These are phyloP conservation scores for Microtus oregoni DNA, from an alignment of 2,113 vertebrate species.

Conservation along the genomic window DNA sequence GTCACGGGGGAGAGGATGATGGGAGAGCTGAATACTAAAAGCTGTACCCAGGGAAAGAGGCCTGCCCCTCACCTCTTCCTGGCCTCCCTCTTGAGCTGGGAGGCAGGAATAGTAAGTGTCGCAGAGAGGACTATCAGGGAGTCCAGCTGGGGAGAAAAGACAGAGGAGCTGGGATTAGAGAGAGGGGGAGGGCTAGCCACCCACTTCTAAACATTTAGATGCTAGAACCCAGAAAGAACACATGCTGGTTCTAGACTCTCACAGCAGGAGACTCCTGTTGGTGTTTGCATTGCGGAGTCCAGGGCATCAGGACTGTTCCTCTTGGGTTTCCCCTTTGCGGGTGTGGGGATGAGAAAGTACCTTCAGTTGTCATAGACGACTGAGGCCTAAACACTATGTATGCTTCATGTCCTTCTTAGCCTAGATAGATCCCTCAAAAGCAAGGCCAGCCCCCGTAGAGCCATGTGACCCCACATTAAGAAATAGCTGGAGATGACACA, in stretches of 20 bases:
- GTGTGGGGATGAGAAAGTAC: too few relatives aligned
- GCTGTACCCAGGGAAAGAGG: neutral
- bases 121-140: neutral
- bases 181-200: neutral
- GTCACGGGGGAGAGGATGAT: slow-evolving; percentile 50
- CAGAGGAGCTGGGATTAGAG: neutral
- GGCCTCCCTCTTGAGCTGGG: neutral
- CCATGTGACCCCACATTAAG: neutral
- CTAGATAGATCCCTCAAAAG: neutral
- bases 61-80: neutral
- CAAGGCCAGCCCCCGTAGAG: neutral
- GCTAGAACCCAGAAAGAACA: neutral
- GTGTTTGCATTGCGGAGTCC: too few relatives aligned
- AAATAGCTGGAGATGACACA: neutral
- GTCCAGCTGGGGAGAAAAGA: neutral
- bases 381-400: neutral
- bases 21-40: neutral
- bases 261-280: neutral
- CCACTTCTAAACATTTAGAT: neutral
- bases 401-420: neutral
- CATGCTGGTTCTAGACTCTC: neutral
- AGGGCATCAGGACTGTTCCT: neutral
- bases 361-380: neutral
- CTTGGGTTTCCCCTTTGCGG: neutral
- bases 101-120: neutral